These are phyloP conservation scores for Calonectris borealis DNA, from an alignment of 2,113 vertebrate genomes.

Conservation along the genomic window DNA sequence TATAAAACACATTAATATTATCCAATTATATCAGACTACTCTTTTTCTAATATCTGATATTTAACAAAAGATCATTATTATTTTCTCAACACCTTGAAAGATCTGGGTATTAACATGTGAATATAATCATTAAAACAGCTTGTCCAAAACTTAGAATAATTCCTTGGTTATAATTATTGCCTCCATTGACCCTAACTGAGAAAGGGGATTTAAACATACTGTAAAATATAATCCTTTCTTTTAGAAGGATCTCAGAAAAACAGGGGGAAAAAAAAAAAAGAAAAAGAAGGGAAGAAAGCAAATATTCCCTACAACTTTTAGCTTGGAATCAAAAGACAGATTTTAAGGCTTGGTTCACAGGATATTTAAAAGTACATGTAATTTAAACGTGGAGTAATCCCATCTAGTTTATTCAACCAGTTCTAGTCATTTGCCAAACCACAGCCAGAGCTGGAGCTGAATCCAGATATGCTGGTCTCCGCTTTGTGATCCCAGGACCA, in stretches of 20 bases:
- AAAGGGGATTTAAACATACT: neutral
- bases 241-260: neutral
- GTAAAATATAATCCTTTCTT: neutral
- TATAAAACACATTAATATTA: neutral
- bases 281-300: neutral
- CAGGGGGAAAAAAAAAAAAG: too few relatives aligned
- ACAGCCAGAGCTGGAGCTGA: neutral
- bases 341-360: neutral
- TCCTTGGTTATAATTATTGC: neutral
- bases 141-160: neutral
- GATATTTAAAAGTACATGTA: neutral
- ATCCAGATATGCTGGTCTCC: neutral
- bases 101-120: neutral
- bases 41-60: neutral
- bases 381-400: neutral
- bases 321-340: neutral
- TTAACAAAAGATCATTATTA: neutral
- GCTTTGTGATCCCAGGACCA: neutral
- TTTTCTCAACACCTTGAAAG: neutral
- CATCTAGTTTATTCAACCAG: neutral
- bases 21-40: neutral
- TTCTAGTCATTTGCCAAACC: neutral
- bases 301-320: neutral
- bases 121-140: conserved; percentile 5
- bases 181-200: neutral